Conservation (phyloP, 2,113 vertebrate species). For the Phyllostomus hastatus region DNA sequence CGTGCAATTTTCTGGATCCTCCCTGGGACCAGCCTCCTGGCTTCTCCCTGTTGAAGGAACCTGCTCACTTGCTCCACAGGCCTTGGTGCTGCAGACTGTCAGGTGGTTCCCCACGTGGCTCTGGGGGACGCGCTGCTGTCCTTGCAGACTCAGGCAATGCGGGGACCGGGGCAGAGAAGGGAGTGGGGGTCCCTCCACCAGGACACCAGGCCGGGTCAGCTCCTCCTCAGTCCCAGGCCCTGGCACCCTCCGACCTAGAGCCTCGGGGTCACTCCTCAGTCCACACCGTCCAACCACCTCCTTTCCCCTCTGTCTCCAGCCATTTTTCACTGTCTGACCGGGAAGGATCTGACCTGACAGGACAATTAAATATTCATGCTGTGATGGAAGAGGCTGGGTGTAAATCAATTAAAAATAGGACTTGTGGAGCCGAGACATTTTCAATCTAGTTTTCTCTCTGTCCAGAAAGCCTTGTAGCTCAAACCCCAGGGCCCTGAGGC, state of each 20-base stretch:
- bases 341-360: constrained; percentile 61
- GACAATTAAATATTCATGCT: constrained; percentile 70
- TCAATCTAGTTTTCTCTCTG: not conserved
- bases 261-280: not conserved
- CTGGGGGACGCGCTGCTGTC: too few species aligned
- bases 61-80: not conserved
- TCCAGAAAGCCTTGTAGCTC: not conserved
- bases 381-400: constrained; percentile 58
- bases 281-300: not conserved
- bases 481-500: not conserved
- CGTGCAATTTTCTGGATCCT: accelerated
- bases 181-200: not conserved
- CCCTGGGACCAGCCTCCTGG: not conserved
- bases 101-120: not conserved
- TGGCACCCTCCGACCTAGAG: not conserved
- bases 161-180: not conserved
- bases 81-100: not conserved
- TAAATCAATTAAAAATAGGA: constrained; percentile 63
- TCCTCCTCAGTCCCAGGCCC: not conserved
- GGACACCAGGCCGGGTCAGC: not conserved
- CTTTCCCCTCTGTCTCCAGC: not conserved
- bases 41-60: not conserved
- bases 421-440: not conserved
- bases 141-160: not conserved
- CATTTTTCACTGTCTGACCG: constrained; percentile 60